Conservation (phyloP, 1,140 invertebrate genomes). For the Latrodectus geometricus region DNA sequence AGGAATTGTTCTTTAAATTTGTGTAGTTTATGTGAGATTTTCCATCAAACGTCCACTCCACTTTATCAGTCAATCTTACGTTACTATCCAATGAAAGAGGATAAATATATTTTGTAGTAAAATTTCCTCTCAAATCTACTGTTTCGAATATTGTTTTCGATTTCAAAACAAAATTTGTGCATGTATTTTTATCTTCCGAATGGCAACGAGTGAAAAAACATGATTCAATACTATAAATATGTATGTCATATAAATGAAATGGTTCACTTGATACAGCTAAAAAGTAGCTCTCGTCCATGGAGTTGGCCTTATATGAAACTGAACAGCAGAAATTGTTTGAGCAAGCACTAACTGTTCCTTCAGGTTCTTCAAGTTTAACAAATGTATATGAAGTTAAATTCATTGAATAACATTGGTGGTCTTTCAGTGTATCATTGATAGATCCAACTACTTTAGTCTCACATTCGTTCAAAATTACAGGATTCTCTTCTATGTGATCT, state of each 20-base stretch:
- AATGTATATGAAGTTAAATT: not conserved
- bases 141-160: constrained; percentile 25
- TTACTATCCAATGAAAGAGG: constrained; percentile 27
- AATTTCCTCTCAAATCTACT: constrained; percentile 31
- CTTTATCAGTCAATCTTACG: not conserved
- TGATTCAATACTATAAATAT: constrained; percentile 22
- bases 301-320: not conserved
- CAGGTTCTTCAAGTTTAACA: not conserved
- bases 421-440: not conserved
- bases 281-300: not conserved
- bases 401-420: not conserved
- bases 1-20: not conserved
- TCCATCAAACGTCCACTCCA: constrained; percentile 28
- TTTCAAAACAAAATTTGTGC: not conserved
- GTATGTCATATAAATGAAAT: too few species aligned
- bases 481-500: not conserved
- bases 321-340: not conserved
- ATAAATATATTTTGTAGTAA: constrained; percentile 24
- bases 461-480: not conserved
- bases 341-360: not conserved
- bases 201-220: constrained; percentile 57
- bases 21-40: constrained; percentile 12
- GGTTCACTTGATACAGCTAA: not conserved
- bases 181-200: not conserved
- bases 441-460: not conserved